Percentiles rank a stretch among this genome's conserved stretches.
These are phyloP conservation scores for Osmoderma eremita DNA, from an alignment of 2,888 invertebrate species.

Conservation along the genomic window DNA sequence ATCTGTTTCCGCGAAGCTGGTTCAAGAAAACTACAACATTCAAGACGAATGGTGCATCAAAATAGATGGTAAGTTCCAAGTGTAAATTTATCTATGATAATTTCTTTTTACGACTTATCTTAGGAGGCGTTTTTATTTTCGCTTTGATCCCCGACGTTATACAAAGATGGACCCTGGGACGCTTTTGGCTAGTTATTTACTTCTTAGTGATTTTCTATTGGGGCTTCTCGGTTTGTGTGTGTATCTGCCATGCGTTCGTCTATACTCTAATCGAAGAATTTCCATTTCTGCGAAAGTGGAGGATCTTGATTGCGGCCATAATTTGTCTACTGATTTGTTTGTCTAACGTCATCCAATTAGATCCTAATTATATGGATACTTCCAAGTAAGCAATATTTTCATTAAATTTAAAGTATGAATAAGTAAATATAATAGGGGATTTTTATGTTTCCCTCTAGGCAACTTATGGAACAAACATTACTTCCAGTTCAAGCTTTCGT, in stretches of 20 bases:
- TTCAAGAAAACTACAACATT: constrained; percentile 23
- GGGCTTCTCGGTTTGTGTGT: constrained; percentile 17
- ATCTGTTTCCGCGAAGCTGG: background rate
- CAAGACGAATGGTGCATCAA: constrained; percentile 17
- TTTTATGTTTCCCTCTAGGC: constrained; percentile 7
- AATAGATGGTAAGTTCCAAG: constrained; percentile 18
- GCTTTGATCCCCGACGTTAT: constrained; percentile 22
- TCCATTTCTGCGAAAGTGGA: constrained; percentile 11
- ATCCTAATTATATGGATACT: constrained; percentile 1
- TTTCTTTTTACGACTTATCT: background rate
- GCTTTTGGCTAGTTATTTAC: constrained; percentile 20
- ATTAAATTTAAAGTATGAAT: background rate
- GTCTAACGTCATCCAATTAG: background rate
- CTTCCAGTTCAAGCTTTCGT: background rate
- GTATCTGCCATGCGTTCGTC: constrained; percentile 14
- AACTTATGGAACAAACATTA: background rate
- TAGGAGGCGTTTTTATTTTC: constrained; percentile 26
- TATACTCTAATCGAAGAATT: constrained; percentile 26
- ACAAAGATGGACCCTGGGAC: constrained; percentile 21
- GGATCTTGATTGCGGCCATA: background rate
- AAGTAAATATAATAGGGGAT: background rate
- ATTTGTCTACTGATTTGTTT: constrained; percentile 2
- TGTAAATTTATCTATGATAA: constrained; percentile 1
- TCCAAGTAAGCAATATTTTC: constrained; percentile 13
- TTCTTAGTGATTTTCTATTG: constrained; percentile 26